Percentiles rank a stretch among this genome's conserved stretches.
Evolutionary conservation across 2,888 invertebrate genomes (phyloP).

Genomic region (Archips xylosteana): DNA sequence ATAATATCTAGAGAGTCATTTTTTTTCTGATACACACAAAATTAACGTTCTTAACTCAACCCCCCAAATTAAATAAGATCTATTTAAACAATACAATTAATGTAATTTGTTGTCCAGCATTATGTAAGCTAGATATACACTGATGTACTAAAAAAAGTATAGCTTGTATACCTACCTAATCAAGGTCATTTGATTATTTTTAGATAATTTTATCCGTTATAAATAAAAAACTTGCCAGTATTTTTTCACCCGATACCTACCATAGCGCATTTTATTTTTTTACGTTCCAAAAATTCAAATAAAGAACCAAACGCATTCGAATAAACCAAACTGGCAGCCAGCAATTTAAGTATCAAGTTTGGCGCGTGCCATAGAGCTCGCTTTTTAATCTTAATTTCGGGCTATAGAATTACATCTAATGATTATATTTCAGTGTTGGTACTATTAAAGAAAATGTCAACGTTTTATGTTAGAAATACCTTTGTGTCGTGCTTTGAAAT

Average conservation of each 20-base stretch:
- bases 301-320: conserved; percentile 10
- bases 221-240: too few species aligned
- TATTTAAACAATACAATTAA: too few species aligned
- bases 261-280: neutral
- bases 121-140: too few species aligned
- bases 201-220: too few species aligned
- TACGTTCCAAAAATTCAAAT: conserved; percentile 5
- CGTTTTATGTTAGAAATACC: neutral
- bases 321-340: conserved; percentile 18
- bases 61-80: too few species aligned
- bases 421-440: conserved; percentile 15
- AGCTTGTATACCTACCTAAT: too few species aligned
- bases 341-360: conserved; percentile 40
- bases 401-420: conserved; percentile 27
- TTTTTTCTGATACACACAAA: too few species aligned
- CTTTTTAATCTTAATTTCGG: conserved; percentile 30
- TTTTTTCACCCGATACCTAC: neutral
- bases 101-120: too few species aligned
- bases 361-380: conserved; percentile 22
- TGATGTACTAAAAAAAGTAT: too few species aligned
- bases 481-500: neutral
- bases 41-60: too few species aligned
- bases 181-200: too few species aligned
- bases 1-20: too few species aligned
- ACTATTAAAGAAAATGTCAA: conserved; percentile 11